Base-by-base conservation (phyloP, 2,888 invertebrate genomes). In the Sphaeridia pumilis region DNA sequence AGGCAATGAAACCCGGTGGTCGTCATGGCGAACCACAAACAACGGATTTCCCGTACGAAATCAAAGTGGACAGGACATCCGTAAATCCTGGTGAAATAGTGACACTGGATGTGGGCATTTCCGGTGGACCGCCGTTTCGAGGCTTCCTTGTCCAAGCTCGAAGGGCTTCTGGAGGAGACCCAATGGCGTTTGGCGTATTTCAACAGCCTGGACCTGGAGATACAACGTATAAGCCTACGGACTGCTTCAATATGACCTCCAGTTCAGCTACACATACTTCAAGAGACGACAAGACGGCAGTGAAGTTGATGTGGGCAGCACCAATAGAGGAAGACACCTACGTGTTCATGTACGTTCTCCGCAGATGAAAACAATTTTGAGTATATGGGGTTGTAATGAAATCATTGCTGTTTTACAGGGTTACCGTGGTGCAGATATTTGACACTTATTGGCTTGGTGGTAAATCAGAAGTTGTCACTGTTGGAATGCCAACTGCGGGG, bases 111-210 rank as follows among this genome's bases (percentile, higher is more conserved):
- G 27, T 56, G 4, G 52, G 28, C 2, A 26, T 54, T 4, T 31
- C 25, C 5, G 54, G 46, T 20, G 48, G 52, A 2, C 4, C 28
- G 7, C 45, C 44, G 4, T 56, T 54, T 48, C 49, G 54, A 35
- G 58, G 58, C 10, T 56, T 58, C 38, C 47, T 58, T 10, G 31
- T 58, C 3, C 49, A 52, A 50, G 55, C 52, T 4, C 56, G 52
- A 28, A 46, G 47, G 17, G 27, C 38, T 4, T 36, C 24, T 17
- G 47, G 49, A n/a, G 31, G 47, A n/a, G 31, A 31, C 10, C 4
- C 21, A 21, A 22, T 22, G 21, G 22, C 44, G 7, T 10, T 14
- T 7, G 44, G 44, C 5, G 24, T 43, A 14, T 43, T 43, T 14
- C 20, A 38, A 20, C 7, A 14, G 5, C 17, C 12, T 5, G 38